These are phyloP conservation scores for Baccha elongata DNA, from an alignment of 2,888 invertebrate species.

Conservation along the genomic window DNA sequence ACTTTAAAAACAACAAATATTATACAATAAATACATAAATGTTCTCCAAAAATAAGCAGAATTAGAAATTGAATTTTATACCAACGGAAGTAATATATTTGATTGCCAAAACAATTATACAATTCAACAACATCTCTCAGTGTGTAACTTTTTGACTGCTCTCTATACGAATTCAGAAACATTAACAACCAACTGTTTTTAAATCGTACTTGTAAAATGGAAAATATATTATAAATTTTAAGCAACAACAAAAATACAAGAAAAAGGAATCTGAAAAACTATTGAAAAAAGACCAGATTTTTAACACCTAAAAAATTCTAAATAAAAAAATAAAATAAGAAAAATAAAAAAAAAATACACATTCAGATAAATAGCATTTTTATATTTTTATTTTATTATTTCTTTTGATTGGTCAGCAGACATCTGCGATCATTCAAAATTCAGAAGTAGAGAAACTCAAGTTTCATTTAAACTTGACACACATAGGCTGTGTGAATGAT, in stretches of 20 bases:
- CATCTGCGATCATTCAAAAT: too few species aligned
- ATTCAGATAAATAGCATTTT: constrained; percentile 19
- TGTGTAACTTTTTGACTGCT: constrained; percentile 51
- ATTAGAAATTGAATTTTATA: constrained; percentile 66
- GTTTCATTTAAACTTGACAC: too few species aligned
- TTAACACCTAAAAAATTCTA: constrained; percentile 52
- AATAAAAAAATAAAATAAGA: constrained; percentile 38
- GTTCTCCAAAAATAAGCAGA: constrained; percentile 40
- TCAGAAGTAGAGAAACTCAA: too few species aligned
- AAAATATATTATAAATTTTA: constrained; percentile 32
- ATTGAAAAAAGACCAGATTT: constrained; percentile 62
- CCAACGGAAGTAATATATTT: constrained; percentile 64
- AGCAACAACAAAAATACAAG: constrained; percentile 17
- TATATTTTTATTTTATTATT: neutral
- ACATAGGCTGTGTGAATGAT: too few species aligned
- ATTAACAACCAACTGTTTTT: constrained; percentile 52
- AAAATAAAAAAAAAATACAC: constrained; percentile 3
- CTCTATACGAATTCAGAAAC: constrained; percentile 45
- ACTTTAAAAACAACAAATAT: constrained; percentile 9
- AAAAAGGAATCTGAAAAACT: constrained; percentile 9
- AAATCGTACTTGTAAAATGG: constrained; percentile 52
- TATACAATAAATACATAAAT: constrained; percentile 17
- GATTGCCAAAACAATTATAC: constrained; percentile 70
- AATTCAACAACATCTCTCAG: constrained; percentile 59
- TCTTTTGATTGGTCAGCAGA: too few species aligned